Evolutionary conservation across 1,140 invertebrate genomes (phyloP).

Genomic region (Lepidurus couesii): DNA sequence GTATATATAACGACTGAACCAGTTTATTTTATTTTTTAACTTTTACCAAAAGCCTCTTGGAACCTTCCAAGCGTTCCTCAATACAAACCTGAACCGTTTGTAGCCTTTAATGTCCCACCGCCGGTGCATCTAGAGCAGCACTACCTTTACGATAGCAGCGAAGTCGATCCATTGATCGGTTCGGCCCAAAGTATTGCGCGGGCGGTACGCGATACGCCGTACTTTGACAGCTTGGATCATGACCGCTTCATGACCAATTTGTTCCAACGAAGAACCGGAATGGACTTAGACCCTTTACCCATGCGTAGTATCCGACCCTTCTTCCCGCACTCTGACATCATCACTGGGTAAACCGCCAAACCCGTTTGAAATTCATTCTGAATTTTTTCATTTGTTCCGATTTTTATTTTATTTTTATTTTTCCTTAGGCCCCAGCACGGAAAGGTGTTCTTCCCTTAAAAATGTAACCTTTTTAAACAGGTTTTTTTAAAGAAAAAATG

Average conservation of each 20-base stretch:
- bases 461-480: no score
- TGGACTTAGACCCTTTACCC: not conserved
- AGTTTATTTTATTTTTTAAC: not conserved
- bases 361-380: not conserved
- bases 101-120: not conserved
- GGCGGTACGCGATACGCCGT: not conserved
- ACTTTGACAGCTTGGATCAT: not conserved
- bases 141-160: not conserved
- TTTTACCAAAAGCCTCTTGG: not conserved
- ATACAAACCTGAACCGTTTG: not conserved
- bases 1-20: not conserved
- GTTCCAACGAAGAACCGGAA: not conserved
- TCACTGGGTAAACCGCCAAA: not conserved
- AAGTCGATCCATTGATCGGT: not conserved
- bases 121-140: not conserved
- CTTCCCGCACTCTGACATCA: not conserved
- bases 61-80: not conserved
- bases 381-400: not conserved
- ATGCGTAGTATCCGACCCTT: constrained; percentile 1
- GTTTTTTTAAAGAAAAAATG: no score
- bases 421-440: no score
- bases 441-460: no score
- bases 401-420: not conserved
- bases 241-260: not conserved
- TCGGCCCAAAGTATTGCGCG: not conserved